Conservation (phyloP, 1,140 invertebrate genomes). For the Uloborus diversus region DNA sequence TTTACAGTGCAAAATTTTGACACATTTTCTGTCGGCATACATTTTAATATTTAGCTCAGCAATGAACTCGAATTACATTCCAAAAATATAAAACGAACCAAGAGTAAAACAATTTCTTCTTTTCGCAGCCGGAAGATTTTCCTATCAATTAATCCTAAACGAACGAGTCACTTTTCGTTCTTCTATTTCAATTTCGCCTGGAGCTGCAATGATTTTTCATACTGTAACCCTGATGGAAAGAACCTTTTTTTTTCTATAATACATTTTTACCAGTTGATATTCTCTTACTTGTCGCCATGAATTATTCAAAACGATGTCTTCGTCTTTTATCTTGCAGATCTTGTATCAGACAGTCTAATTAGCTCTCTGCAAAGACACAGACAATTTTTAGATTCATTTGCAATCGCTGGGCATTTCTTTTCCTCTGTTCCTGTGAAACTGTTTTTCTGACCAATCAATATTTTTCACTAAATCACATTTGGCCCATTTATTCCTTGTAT, state of each 20-base stretch:
- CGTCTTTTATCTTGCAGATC: conserved; percentile 31
- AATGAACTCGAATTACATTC: no score
- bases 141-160: not conserved
- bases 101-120: no score
- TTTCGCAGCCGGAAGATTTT: no score
- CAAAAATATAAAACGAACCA: no score
- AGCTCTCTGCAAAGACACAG: not conserved
- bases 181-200: not conserved
- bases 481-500: no score
- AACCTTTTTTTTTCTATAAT: not conserved
- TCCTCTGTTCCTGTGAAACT: not conserved
- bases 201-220: not conserved
- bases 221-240: not conserved
- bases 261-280: conserved; percentile 14
- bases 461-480: no score
- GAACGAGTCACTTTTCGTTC: not conserved
- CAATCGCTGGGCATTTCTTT: not conserved
- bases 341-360: conserved; percentile 53
- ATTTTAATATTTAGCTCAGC: no score
- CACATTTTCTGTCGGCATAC: no score
- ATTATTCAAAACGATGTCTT: conserved; percentile 45
- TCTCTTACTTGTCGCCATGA: conserved; percentile 10
- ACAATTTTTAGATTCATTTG: not conserved
- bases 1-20: no score
- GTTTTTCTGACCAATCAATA: no score